A percentile compares a stretch with the other conserved stretches of the same genome.
Evolutionary conservation across 1,140 invertebrate species (phyloP).

Genomic region (Periplaneta americana): DNA sequence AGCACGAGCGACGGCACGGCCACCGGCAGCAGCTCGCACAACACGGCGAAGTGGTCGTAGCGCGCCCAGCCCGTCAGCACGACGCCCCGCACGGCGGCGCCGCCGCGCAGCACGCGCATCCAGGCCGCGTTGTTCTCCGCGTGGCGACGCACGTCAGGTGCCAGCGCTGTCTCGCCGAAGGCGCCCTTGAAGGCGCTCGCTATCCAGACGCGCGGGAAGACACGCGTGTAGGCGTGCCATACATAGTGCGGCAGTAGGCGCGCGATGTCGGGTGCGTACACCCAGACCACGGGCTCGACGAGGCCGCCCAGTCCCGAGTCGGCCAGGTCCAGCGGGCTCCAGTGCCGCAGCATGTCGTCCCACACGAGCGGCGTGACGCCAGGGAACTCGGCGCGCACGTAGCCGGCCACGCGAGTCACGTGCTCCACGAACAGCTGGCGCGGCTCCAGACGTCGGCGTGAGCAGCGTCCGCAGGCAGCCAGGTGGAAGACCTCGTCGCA

Average conservation of each 20-base stretch:
- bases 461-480: constrained; percentile 40
- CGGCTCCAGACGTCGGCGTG: not conserved
- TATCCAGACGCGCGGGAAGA: constrained; percentile 55
- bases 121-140: constrained; percentile 51
- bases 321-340: constrained; percentile 35
- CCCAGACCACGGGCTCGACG: constrained; percentile 46
- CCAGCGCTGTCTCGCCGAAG: constrained; percentile 41
- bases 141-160: constrained; percentile 49
- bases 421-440: constrained; percentile 33
- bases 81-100: not conserved
- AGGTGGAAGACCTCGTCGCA: constrained; percentile 54
- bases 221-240: constrained; percentile 43
- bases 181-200: constrained; percentile 59
- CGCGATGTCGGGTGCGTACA: constrained; percentile 39
- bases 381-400: constrained; percentile 26
- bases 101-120: constrained; percentile 40
- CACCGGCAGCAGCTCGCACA: constrained; percentile 53
- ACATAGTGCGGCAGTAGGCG: constrained; percentile 39
- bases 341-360: constrained; percentile 58
- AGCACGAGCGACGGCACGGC: constrained; percentile 52
- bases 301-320: constrained; percentile 37
- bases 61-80: constrained; percentile 21
- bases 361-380: constrained; percentile 44
- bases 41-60: constrained; percentile 59
- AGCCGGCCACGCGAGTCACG: constrained; percentile 35